Conservation (phyloP, 92 coral and sea anemone genomes). For the Zoanthus sansibaricus region DNA sequence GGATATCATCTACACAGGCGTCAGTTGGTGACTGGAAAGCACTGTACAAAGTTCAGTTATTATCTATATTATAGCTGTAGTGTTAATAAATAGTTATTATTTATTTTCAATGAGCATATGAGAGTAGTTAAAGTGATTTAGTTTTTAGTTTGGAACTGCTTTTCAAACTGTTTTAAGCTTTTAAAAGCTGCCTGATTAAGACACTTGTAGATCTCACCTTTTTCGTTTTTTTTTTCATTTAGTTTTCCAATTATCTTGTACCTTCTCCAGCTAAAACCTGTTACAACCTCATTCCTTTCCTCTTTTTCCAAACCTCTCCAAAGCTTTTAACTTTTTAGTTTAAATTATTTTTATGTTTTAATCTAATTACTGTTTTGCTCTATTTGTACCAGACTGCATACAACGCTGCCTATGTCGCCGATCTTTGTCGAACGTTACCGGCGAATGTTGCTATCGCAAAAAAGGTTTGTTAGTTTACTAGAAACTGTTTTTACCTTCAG, state of each 20-base stretch:
- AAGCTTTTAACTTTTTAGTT: not conserved
- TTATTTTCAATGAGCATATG: not conserved
- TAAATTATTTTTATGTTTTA: not conserved
- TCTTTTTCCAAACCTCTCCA: too few relatives aligned
- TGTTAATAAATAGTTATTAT: not conserved
- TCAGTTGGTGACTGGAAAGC: slow-evolving; percentile 99
- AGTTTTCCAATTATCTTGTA: too few relatives aligned
- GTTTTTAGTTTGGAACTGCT: not conserved
- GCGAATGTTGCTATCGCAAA: slow-evolving; percentile 81
- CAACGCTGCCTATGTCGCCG: slow-evolving; percentile 91
- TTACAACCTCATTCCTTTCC: too few relatives aligned
- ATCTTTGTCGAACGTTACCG: slow-evolving; percentile 92
- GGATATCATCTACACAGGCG: slow-evolving; percentile 99
- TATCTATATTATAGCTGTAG: not conserved
- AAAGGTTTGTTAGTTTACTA: slow-evolving; percentile 64
- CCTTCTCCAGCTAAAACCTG: too few relatives aligned
- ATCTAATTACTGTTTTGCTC: not conserved
- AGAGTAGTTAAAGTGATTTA: not conserved
- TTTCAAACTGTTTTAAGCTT: not conserved
- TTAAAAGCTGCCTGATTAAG: not conserved
- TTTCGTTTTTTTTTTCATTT: too few relatives aligned
- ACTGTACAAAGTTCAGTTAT: slow-evolving; percentile 78
- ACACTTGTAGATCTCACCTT: too few relatives aligned
- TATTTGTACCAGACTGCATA: slow-evolving; percentile 80
- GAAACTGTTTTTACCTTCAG: not conserved